Base-by-base conservation (phyloP, 2,797 vertebrate species). In the Myotis vivesi region DNA sequence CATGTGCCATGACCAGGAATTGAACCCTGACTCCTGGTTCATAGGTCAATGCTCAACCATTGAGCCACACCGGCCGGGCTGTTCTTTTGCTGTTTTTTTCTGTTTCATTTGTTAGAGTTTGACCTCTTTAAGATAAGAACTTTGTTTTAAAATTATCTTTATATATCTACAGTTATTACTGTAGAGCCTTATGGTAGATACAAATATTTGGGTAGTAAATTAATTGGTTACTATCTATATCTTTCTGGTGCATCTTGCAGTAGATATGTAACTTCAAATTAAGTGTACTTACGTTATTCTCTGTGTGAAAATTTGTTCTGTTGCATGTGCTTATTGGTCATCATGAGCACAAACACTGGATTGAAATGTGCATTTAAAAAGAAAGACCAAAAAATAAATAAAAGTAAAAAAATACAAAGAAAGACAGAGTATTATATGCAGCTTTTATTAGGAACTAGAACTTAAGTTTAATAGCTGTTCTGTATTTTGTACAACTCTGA, bases 401-500 rank as follows among this genome's bases (percentile, higher is more conserved):
- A 59, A 62, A 30, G 22, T 55, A 15, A 62, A 62, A 30, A 57
- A 57, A 57, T 55, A 62, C 11, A 62, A 3, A 62, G 55, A 57
- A 3, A 62, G 55, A 57, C 22, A 57, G 93, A 90, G 79, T 90
- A 72, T 36, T 19, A 0, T 57, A 68, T 86, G 41, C 80, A 80
- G 38, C 71, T 97, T 98, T 96, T 96, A 88, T 94, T 97, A 95
- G 73, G 73, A 97, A 82, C 73, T 75, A 1, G 94, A 46, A 96
- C 81, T 92, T 82, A 55, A 92, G 79, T 98, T 97, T 82, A 97
- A 95, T 97, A 97, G 64, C 84, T 95, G 80, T 90, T 96, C 96
- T 98, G 96, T 98, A 97, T 98, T 94, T 98, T 98, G 98, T 98
- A 98, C 97, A 98, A 96, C 93, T 96, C 96, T 98, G 98, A 97